Evolutionary conservation across 37 sponge, comb jelly and placozoan species (phyloP).

Genomic region (Ephydatia muelleri): DNA sequence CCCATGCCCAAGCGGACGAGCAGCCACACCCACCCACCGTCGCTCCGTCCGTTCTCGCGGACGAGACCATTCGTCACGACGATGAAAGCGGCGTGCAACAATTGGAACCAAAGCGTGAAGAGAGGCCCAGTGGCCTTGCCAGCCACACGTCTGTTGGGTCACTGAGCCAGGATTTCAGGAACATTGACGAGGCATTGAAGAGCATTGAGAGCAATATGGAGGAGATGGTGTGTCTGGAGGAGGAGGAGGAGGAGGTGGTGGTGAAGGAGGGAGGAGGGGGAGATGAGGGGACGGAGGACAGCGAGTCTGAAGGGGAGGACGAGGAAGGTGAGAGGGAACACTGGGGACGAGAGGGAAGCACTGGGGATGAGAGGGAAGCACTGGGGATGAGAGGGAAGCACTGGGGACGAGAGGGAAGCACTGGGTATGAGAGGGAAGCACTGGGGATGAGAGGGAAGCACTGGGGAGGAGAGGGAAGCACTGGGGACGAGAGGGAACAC

Average conservation of each 20-base stretch:
- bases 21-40: not conserved
- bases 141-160: not conserved
- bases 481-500: too few species aligned
- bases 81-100: not conserved
- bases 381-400: not conserved
- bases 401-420: not conserved
- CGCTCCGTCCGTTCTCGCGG: not conserved
- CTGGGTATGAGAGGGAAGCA: too few species aligned
- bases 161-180: not conserved
- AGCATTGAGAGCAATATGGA: conserved; percentile 11
- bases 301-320: conserved; percentile 2
- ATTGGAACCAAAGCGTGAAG: not conserved
- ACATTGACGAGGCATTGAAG: conserved; percentile 18
- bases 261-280: not conserved
- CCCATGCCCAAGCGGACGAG: not conserved
- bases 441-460: not conserved
- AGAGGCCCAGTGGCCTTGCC: not conserved
- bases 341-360: not conserved
- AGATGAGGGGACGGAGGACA: conserved; percentile 8
- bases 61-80: not conserved
- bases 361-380: too few species aligned
- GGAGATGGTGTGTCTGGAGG: conserved; percentile 5
- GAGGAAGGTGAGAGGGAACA: conserved; percentile 1
- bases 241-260: not conserved
- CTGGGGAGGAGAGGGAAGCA: not conserved